A percentile compares a stretch with the other conserved stretches of the same genome.
These are phyloP conservation scores for Tetragonula carbonaria DNA, from an alignment of 2,888 invertebrate genomes.

Conservation along the genomic window DNA sequence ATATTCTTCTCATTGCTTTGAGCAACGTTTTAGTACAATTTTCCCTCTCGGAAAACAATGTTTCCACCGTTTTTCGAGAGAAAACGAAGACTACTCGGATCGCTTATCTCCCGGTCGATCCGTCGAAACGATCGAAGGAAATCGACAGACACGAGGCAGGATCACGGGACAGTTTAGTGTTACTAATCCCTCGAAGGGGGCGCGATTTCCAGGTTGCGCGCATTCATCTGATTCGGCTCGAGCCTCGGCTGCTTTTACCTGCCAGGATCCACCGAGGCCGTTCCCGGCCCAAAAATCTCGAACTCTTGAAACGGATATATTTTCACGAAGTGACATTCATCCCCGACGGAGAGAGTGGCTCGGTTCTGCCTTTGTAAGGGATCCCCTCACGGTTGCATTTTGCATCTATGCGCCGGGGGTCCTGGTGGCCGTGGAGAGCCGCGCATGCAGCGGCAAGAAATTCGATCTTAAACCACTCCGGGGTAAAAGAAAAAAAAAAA, in stretches of 20 bases:
- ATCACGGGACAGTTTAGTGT: slow-evolving; percentile 50
- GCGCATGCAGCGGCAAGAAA: slow-evolving; percentile 78
- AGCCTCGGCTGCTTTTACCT: slow-evolving; percentile 25
- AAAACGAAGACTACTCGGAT: neutral
- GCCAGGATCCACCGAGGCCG: slow-evolving; percentile 35
- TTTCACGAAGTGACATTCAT: slow-evolving; percentile 81
- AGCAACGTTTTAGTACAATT: neutral
- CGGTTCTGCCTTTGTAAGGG: slow-evolving; percentile 81
- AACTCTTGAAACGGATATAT: slow-evolving; percentile 83
- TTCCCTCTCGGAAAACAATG: neutral
- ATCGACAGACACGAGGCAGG: slow-evolving; percentile 8
- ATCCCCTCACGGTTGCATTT: slow-evolving; percentile 80
- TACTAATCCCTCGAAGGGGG: slow-evolving; percentile 47
- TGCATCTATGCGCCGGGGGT: slow-evolving; percentile 75
- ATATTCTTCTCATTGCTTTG: neutral
- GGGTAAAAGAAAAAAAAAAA: neutral
- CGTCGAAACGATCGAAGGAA: neutral
- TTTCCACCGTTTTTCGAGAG: neutral
- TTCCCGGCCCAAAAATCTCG: slow-evolving; percentile 56
- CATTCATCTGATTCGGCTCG: slow-evolving; percentile 37
- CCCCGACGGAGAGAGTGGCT: slow-evolving; percentile 65
- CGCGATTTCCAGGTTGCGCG: slow-evolving; percentile 50
- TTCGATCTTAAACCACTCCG: slow-evolving; percentile 76
- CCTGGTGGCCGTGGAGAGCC: slow-evolving; percentile 48
- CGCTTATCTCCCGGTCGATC: neutral